Evolutionary conservation across 2,888 invertebrate genomes (phyloP), one percentile per base, ranked within the genome.

Genomic region (Drosophila anomalata): DNA sequence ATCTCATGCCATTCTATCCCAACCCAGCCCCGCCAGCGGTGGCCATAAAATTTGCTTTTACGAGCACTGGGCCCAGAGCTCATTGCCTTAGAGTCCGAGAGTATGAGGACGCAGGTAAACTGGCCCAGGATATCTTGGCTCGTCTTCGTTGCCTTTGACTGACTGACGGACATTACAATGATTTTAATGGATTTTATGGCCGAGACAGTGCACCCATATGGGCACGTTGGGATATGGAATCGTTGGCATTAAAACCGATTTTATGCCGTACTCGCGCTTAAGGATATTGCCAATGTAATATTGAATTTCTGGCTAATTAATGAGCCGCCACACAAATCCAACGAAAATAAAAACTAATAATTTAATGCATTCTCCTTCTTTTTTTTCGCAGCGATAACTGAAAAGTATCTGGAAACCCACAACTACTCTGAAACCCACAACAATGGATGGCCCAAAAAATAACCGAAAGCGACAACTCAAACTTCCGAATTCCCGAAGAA

Each of bases 101-200:
- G 54, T 66, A 52, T 55, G 50, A 26, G 72, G 54, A 46, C 56
- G 48, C 78, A 79, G 88, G 88, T 87, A 76, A 85, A 66, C 74
- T 51, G 77, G 51, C 52, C 42, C 63, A 61, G 59, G 57, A 52
- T 33, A 55, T 31, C 55, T 68, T 48, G 67, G 33, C 26, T 53
- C 26, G 46, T 52, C 36, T 17, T 56, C 33, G 57, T 48, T 76
- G 76, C 60, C 79, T 72, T 71, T 66, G 68, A 47, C 68, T 73
- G 70, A 67, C 69, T 83, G 82, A 71, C 79, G 66, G 87, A 71
- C 87, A 87, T 88, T 84, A 84, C 84, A 84, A 84, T 84, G 84
- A 88, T 87, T 84, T 84, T 84, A 84, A 88, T 84, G 89, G 73
- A 36, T 75, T 84, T 84, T 77, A 84, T 84, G 78, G 71, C 68